Base-by-base conservation (phyloP, 2,113 vertebrate species). In the Planiliza haematocheilus region DNA sequence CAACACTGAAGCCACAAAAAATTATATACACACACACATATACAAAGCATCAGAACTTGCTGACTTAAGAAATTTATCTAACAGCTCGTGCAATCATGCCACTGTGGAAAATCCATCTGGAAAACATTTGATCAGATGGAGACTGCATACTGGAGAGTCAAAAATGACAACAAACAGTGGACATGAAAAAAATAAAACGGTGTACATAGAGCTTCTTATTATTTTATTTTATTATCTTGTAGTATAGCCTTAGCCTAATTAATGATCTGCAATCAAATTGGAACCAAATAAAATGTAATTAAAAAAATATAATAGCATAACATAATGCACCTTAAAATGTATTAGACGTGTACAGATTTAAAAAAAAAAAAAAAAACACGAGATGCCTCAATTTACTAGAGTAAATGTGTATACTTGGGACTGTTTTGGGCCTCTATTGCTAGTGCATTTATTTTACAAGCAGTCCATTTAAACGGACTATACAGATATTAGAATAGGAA, bases 31-130 rank as follows among this genome's bases (percentile, higher is more conserved):
- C 24, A 30, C 24, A 30, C 24, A 30, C 24, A 30, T 5, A 30
- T 5, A 76, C 73, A 48, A 30, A 76, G 38, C 36, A 74, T 61
- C 46, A 66, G 60, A 70, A 56, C 38, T 51, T 39, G n/a, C 37
- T 64, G 37, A 41, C 17, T 57, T 16, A 45, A 51, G 14, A 64
- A 81, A 69, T 68, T 13, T 57, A 51, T 59, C 17, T 71, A 30
- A 17, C 46, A 43, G 57, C 58, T 79, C 41, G 42, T 49, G 64
- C 59, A 52, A 12, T 76, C 78, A 70, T 69, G 30, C 79, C 51
- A 53, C 51, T 37, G 45, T 64, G 20, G 18, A 52, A 82, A 77
- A 82, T 72, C 45, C 52, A 59, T 63, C 43, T 70, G 63, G 48
- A 62, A 76, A 62, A 18, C 6, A 1, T 68, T 20, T 71, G 49